Evolutionary conservation across 2,888 invertebrate genomes (phyloP).

Genomic region (Caenorhabditis sp.): DNA sequence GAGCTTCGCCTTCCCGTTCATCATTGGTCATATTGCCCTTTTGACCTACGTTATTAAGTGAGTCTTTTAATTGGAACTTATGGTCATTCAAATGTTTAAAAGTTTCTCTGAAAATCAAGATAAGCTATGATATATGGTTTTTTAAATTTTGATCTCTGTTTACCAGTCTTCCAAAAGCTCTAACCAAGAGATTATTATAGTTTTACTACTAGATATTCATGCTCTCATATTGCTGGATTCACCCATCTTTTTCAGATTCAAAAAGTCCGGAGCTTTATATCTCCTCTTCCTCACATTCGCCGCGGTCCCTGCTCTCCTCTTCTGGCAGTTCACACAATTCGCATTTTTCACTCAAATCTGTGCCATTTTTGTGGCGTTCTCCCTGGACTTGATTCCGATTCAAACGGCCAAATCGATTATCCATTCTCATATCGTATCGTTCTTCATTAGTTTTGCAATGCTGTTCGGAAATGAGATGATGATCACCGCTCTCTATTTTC

Average conservation of each 20-base stretch:
- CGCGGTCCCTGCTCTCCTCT: constrained; percentile 84
- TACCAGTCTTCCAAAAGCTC: too few relatives aligned
- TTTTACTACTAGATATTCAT: too few relatives aligned
- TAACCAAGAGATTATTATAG: too few relatives aligned
- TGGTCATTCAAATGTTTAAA: neutral
- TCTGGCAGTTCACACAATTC: constrained; percentile 89
- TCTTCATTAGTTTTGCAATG: constrained; percentile 84
- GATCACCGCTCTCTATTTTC: constrained; percentile 85
- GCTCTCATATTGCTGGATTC: too few relatives aligned
- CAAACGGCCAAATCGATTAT: constrained; percentile 84
- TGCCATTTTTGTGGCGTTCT: constrained; percentile 88
- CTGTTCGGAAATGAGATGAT: constrained; percentile 87
- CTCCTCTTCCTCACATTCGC: constrained; percentile 62
- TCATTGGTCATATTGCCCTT: constrained; percentile 89
- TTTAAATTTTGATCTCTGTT: too few relatives aligned
- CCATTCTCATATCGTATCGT: constrained; percentile 84
- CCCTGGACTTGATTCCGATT: constrained; percentile 84
- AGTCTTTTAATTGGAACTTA: constrained; percentile 15
- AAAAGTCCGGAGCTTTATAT: constrained; percentile 77
- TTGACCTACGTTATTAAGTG: constrained; percentile 86
- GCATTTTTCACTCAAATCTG: constrained; percentile 89
- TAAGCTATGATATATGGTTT: too few relatives aligned
- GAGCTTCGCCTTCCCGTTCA: constrained; percentile 91
- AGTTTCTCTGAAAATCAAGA: too few relatives aligned
- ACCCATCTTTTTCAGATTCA: constrained; percentile 62